Percentiles rank a stretch among this genome's conserved stretches.
Conservation (phyloP, 2,888 invertebrate species). For the Metopia argyrocephala region DNA sequence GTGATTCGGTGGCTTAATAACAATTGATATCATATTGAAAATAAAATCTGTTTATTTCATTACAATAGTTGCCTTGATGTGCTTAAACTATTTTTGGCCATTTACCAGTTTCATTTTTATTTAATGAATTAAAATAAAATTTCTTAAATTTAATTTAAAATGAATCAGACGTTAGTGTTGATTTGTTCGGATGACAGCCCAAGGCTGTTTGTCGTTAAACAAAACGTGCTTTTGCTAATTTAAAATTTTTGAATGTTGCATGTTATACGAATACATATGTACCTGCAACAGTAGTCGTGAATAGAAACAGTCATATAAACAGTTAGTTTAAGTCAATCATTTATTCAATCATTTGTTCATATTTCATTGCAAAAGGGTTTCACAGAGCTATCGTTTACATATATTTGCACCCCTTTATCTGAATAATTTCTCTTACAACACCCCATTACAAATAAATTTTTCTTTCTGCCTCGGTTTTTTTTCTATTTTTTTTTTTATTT, state of each 20-base stretch:
- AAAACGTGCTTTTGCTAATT: slow-evolving; percentile 22
- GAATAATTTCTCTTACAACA: not conserved
- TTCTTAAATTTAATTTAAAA: not conserved
- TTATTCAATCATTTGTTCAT: not conserved
- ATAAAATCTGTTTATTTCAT: too few species aligned
- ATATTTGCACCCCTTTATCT: slow-evolving; percentile 33
- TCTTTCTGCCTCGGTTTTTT: not conserved
- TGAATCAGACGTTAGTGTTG: slow-evolving; percentile 38
- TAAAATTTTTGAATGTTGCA: not conserved
- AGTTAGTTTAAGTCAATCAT: not conserved
- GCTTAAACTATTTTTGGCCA: not conserved
- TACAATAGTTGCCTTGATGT: too few species aligned
- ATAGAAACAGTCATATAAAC: slow-evolving; percentile 10
- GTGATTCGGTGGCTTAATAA: too few species aligned
- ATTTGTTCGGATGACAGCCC: slow-evolving; percentile 60
- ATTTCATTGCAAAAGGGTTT: slow-evolving; percentile 22
- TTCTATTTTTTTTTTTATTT: slow-evolving; percentile 1
- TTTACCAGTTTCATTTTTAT: not conserved
- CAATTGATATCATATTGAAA: too few species aligned
- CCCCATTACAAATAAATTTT: not conserved
- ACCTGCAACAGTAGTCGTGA: not conserved
- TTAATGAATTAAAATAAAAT: too few species aligned
- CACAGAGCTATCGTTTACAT: not conserved
- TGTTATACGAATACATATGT: too few species aligned
- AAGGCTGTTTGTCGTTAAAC: slow-evolving; percentile 49